Conservation (phyloP, 2,888 invertebrate genomes). For the Mesorhabditis belari region DNA sequence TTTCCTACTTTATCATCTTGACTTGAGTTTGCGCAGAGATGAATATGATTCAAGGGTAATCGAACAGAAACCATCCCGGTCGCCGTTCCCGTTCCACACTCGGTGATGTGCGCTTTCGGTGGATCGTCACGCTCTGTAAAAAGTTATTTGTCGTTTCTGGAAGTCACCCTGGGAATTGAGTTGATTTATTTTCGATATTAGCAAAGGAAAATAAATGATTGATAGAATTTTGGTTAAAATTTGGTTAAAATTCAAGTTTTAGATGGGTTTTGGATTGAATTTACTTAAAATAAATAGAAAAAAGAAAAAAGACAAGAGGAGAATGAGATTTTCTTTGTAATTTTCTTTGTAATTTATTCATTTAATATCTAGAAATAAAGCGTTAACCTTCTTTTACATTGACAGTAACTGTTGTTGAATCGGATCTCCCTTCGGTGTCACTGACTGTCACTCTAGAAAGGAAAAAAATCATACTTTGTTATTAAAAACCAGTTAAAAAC, state of each 20-base stretch:
- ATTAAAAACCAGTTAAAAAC: too few species aligned
- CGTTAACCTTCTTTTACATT: background rate
- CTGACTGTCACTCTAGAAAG: background rate
- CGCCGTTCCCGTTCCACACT: constrained; percentile 10
- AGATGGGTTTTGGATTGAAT: too few species aligned
- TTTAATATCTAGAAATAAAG: background rate
- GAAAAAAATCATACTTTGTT: background rate
- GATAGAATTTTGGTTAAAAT: too few species aligned
- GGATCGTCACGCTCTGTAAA: constrained; percentile 17
- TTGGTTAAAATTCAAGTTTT: too few species aligned
- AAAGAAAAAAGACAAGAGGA: too few species aligned
- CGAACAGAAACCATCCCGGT: constrained; percentile 17
- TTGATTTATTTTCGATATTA: background rate
- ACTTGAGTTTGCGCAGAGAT: constrained; percentile 16
- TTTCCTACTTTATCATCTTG: constrained; percentile 19
- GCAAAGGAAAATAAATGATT: too few species aligned
- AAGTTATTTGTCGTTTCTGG: too few species aligned
- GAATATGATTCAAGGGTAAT: constrained; percentile 12
- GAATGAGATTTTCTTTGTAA: too few species aligned
- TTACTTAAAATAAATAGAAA: too few species aligned
- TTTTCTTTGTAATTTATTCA: too few species aligned
- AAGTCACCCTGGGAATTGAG: too few species aligned
- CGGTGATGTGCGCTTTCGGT: constrained; percentile 16
- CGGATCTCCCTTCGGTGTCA: background rate
- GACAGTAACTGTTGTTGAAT: background rate